Evolutionary conservation across 2,113 vertebrate genomes (phyloP).

Genomic region (Crotalus tigris): DNA sequence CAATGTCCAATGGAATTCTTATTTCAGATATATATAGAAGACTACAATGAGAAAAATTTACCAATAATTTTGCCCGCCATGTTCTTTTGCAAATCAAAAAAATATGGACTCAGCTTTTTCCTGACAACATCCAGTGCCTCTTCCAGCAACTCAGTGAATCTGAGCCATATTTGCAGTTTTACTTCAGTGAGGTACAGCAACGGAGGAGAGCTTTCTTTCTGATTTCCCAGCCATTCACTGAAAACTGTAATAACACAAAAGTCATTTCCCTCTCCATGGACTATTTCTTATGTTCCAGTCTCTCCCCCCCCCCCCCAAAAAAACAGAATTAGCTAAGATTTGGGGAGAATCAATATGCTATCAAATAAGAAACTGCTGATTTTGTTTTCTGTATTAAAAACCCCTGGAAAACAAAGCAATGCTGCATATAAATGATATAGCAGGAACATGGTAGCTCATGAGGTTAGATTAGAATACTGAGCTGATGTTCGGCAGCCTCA

Average conservation of each 20-base stretch:
- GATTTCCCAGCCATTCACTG: conserved; percentile 75
- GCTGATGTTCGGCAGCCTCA: neutral
- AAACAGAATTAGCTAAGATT: neutral
- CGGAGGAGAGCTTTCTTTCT: conserved; percentile 36
- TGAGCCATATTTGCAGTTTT: conserved; percentile 74
- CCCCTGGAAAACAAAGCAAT: neutral
- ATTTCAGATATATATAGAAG: neutral
- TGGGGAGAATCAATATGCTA: neutral
- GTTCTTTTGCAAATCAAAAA: conserved; percentile 63
- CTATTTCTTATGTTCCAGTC: neutral
- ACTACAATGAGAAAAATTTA: conserved; percentile 33
- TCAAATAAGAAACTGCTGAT: neutral
- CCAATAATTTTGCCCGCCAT: conserved; percentile 74
- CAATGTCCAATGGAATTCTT: neutral
- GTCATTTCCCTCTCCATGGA: neutral
- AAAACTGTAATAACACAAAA: conserved; percentile 67
- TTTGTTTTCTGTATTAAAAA: neutral
- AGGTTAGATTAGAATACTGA: neutral
- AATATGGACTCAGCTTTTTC: conserved; percentile 57
- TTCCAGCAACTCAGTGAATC: conserved; percentile 73
- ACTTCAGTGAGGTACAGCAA: conserved; percentile 69
- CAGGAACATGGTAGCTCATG: neutral
- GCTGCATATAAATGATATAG: neutral
- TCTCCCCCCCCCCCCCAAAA: fast-evolving
- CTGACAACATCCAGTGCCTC: conserved; percentile 69